Evolutionary conservation across 1,140 invertebrate genomes (phyloP), one percentile per base, ranked within the genome.

Genomic region (Riptortus pedestris): DNA sequence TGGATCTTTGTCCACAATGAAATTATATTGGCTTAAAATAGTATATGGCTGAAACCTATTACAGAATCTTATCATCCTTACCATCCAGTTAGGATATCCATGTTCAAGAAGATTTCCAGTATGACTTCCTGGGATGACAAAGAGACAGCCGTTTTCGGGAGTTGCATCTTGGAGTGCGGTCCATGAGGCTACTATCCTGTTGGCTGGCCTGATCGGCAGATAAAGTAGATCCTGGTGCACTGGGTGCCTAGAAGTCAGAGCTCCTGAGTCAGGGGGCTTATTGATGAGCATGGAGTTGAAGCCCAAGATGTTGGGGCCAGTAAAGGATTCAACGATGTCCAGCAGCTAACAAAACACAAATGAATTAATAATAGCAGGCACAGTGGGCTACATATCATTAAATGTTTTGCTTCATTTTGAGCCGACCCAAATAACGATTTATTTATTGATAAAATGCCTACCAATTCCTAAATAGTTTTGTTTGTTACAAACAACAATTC

Each of bases 271-370:
- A 3, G 91, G 91, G 4, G 91, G 91, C 72, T 95, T 95, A 70
- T 93, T 93, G 65, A 95, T 93, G 2, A 95, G 75, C 91, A 95
- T 95, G 26, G 85, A 88, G 73, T 95, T 87, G 72, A 91, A 80
- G 0, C 86, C 86, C 67, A 85, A 82, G 11, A 93, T 81, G 72
- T 92, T 86, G 0, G 84, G 81, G 4, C 91, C 91, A 55, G 84
- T 85, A 70, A 96, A 86, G 70, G 80, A 81, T 66, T 89, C 81
- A 9, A 92, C 79, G 65, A 89, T 80, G 64, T 91, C 82, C 20
- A 93, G 68, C 14, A 94, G 67, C 68, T 84, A 69, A 64, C 69
- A 69, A 47, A n/a, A n/a, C n/a, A n/a, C n/a, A n/a, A n/a, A n/a
- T n/a, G n/a, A n/a, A n/a, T n/a, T n/a, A n/a, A n/a, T n/a, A n/a